These are phyloP conservation scores for Zaprionus lachaisei DNA, from an alignment of 1,140 invertebrate genomes.

Conservation along the genomic window DNA sequence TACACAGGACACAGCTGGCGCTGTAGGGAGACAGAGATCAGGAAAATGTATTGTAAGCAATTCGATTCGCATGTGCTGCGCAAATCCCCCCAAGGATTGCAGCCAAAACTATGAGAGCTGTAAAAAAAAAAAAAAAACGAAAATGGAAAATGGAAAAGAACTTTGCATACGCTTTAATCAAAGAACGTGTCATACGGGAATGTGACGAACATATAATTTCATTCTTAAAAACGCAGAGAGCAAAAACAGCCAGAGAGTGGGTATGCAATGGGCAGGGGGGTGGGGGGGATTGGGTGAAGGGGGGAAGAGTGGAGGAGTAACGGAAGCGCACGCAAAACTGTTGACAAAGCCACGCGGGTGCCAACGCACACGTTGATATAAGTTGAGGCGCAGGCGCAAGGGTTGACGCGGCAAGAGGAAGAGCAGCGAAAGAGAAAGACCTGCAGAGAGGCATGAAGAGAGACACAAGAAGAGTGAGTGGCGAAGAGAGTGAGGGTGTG, in stretches of 20 bases:
- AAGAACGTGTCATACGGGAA: conserved; percentile 73
- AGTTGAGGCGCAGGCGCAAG: conserved; percentile 27
- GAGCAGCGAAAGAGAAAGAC: not conserved
- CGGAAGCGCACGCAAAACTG: conserved; percentile 41
- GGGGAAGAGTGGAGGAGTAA: not conserved
- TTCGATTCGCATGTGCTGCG: conserved; percentile 58
- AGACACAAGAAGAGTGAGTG: not conserved
- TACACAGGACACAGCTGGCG: conserved; percentile 31
- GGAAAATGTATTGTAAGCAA: conserved; percentile 49
- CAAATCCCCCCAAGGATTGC: conserved; percentile 45
- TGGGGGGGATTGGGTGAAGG: not conserved
- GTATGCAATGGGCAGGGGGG: conserved; percentile 1
- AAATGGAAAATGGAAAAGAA: conserved; percentile 28
- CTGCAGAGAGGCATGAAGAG: not conserved
- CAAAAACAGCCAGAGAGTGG: conserved; percentile 18
- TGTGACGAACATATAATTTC: conserved; percentile 54
- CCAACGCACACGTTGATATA: conserved; percentile 17
- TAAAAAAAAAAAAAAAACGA: conserved; percentile 15
- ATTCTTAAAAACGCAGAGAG: conserved; percentile 71
- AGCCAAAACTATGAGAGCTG: conserved; percentile 20
- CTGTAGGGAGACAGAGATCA: not conserved
- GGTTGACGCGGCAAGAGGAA: conserved; percentile 7
- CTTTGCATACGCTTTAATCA: conserved; percentile 74
- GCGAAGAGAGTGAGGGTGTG: not conserved
- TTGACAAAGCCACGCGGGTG: conserved; percentile 38